A percentile compares a stretch with the other conserved stretches of the same genome.
Evolutionary conservation across 2,888 invertebrate species (phyloP).

Genomic region (Sphaerophoria taeniata): DNA sequence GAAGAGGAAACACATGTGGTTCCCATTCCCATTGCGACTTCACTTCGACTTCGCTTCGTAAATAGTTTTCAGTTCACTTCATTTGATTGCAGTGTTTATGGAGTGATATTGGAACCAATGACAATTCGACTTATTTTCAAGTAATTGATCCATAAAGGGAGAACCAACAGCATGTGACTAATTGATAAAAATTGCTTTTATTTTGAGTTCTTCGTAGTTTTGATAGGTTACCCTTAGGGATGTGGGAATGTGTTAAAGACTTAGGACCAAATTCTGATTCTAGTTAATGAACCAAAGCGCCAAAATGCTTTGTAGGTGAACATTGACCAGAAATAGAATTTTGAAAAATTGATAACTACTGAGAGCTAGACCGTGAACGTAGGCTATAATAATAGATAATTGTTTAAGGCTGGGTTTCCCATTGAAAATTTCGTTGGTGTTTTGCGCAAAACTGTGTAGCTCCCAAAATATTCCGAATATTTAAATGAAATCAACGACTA

Average conservation of each 20-base stretch:
- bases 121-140: constrained; percentile 36
- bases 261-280: neutral
- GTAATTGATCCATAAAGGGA: constrained; percentile 65
- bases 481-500: too few species aligned
- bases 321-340: neutral
- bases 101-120: too few species aligned
- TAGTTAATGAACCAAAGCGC: neutral
- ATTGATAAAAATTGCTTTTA: constrained; percentile 62
- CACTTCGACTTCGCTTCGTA: neutral
- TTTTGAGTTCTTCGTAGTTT: neutral
- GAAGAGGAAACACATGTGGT: too few species aligned
- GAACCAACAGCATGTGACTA: constrained; percentile 64
- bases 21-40: neutral
- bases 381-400: neutral
- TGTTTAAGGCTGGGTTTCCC: too few species aligned
- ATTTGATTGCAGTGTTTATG: constrained; percentile 51
- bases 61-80: constrained; percentile 46
- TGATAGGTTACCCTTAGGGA: neutral
- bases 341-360: neutral
- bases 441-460: too few species aligned
- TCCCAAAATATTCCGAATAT: too few species aligned
- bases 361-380: constrained; percentile 7
- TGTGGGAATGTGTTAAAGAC: constrained; percentile 15
- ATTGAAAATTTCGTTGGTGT: too few species aligned
- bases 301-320: neutral